A percentile compares a stretch with the other conserved stretches of the same genome.
Conservation (phyloP, 2,797 vertebrate genomes). For the Anguilla obscura region DNA sequence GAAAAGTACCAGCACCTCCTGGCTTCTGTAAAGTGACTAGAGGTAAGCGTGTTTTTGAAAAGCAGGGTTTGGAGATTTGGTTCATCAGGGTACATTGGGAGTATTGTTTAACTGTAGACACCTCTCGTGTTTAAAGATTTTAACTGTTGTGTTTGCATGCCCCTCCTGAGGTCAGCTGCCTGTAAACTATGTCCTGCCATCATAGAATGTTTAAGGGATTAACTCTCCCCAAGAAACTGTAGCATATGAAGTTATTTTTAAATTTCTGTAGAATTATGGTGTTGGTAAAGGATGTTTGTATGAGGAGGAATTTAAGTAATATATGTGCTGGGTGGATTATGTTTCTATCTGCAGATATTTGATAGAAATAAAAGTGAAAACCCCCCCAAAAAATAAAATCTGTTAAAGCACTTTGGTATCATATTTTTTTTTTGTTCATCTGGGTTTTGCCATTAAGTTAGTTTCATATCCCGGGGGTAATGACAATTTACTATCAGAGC, state of each 20-base stretch:
- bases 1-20: not conserved
- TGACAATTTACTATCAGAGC: not conserved
- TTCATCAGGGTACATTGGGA: constrained; percentile 13
- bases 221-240: not conserved
- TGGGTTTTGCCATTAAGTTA: not conserved
- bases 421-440: not conserved
- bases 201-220: not conserved
- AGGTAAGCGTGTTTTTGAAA: not conserved
- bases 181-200: constrained; percentile 4
- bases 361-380: not conserved
- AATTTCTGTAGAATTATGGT: constrained; percentile 13
- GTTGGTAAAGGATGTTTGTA: not conserved
- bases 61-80: constrained; percentile 12
- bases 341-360: not conserved
- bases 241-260: constrained; percentile 12
- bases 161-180: constrained; percentile 2
- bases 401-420: not conserved
- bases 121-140: constrained; percentile 13
- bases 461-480: not conserved
- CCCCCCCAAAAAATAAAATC: constrained; percentile 13
- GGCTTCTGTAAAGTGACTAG: not conserved
- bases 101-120: constrained; percentile 21
- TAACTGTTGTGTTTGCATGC: constrained; percentile 25
- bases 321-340: not conserved
- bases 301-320: constrained; percentile 1